Evolutionary conservation across 2,113 vertebrate genomes (phyloP).

Genomic region (Scopus umbretta): DNA sequence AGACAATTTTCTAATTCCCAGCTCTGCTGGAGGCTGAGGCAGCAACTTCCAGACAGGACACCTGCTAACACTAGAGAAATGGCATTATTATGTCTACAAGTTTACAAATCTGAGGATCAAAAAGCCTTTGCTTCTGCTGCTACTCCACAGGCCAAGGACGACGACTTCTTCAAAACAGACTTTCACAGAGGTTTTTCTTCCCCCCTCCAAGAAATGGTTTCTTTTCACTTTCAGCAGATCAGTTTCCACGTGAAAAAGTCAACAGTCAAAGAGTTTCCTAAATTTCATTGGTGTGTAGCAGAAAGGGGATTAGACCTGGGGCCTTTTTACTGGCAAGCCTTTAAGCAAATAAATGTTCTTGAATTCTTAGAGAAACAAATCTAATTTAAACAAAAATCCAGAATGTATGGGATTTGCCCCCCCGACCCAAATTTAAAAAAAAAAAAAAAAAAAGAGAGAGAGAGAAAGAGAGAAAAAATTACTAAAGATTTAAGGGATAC

Average conservation of each 20-base stretch:
- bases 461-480: not conserved
- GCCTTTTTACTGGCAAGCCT: constrained; percentile 64
- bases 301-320: constrained; percentile 63
- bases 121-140: constrained; percentile 67
- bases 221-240: constrained; percentile 63
- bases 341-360: constrained; percentile 62
- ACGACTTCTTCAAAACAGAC: constrained; percentile 58
- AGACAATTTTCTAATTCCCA: constrained; percentile 75
- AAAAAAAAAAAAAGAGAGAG: not conserved
- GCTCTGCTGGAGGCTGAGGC: constrained; percentile 71
- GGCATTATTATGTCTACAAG: constrained; percentile 74
- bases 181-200: constrained; percentile 29
- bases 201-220: constrained; percentile 25
- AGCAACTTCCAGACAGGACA: constrained; percentile 74
- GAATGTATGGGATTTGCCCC: constrained; percentile 4
- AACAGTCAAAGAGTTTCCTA: constrained; percentile 65
- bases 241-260: constrained; percentile 68
- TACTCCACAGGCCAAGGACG: constrained; percentile 62
- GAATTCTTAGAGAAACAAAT: constrained; percentile 54
- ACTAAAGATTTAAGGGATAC: not conserved
- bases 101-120: constrained; percentile 75
- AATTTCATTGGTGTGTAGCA: constrained; percentile 61
- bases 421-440: not conserved
- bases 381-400: constrained; percentile 36
- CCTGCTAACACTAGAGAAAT: constrained; percentile 73